Conservation (phyloP, 2,888 invertebrate genomes). For the Drosophila macrospina region DNA sequence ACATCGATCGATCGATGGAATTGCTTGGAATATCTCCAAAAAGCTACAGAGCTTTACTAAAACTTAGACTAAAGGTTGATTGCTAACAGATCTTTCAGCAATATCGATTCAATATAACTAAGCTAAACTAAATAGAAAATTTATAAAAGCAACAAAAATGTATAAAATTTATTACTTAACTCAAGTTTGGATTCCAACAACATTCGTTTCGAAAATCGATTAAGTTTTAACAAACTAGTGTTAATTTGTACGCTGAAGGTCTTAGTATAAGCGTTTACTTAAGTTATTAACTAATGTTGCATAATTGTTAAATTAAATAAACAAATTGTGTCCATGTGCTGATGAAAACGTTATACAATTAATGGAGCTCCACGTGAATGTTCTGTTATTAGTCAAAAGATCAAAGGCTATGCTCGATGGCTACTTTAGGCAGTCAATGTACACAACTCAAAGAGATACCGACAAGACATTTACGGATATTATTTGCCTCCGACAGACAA, state of each 20-base stretch:
- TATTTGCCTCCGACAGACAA: slow-evolving; percentile 38
- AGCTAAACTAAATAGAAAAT: too few relatives aligned
- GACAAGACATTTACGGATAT: slow-evolving; percentile 33
- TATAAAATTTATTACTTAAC: too few relatives aligned
- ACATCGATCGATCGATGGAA: too few relatives aligned
- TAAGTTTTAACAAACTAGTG: not conserved
- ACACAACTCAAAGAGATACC: slow-evolving; percentile 43
- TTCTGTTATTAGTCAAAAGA: slow-evolving; percentile 57
- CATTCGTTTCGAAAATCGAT: not conserved
- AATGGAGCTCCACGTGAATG: slow-evolving; percentile 3
- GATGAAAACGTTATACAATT: not conserved
- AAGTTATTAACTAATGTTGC: not conserved
- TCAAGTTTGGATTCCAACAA: not conserved
- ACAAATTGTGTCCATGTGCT: not conserved
- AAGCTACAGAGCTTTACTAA: too few relatives aligned
- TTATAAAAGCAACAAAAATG: too few relatives aligned
- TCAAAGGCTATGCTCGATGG: slow-evolving; percentile 57
- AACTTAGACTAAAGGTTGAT: too few relatives aligned
- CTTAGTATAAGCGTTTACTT: not conserved
- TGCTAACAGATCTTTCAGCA: too few relatives aligned
- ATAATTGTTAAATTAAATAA: not conserved
- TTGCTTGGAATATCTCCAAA: too few relatives aligned
- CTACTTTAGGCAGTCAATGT: slow-evolving; percentile 30
- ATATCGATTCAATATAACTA: too few relatives aligned
- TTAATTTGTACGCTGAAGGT: not conserved